phyloP scores from a whole-genome alignment of 2,797 vertebrate genomes.

The Balearica regulorum region DNA sequence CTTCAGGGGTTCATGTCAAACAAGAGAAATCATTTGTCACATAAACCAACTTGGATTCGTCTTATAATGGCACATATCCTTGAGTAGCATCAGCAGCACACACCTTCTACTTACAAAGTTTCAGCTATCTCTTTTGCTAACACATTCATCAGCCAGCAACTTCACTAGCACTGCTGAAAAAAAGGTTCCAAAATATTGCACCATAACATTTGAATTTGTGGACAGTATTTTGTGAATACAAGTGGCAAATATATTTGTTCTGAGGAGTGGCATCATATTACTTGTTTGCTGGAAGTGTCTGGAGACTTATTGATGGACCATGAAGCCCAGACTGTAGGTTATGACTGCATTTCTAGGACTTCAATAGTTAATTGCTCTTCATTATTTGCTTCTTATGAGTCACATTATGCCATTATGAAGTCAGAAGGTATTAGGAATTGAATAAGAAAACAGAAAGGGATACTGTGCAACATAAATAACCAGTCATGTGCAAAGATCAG shows the following conservation, averaged over 20 bases:
- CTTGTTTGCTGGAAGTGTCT: not conserved
- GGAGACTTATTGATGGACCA: not conserved
- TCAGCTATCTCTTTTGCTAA: not conserved
- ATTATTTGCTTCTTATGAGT: slow-evolving; percentile 16
- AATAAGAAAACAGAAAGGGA: not conserved
- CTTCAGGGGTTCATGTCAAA: not conserved
- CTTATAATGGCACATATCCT: not conserved
- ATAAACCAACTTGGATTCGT: fast-evolving
- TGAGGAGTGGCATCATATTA: not conserved
- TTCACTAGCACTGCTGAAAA: not conserved
- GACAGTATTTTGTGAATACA: not conserved
- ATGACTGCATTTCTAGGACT: not conserved
- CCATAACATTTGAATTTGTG: not conserved
- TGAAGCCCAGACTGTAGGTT: not conserved
- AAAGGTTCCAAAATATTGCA: not conserved
- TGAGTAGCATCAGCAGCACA: not conserved
- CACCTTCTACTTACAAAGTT: not conserved
- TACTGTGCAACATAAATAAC: not conserved
- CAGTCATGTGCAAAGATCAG: not conserved
- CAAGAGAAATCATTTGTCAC: not conserved
- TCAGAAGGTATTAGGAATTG: not conserved
- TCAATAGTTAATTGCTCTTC: not conserved
- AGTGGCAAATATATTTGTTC: not conserved
- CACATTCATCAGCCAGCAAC: not conserved
- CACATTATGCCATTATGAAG: slow-evolving; percentile 2